phyloP scores from a whole-genome alignment of 2,797 vertebrate genomes.

The Phalanger gymnotis region DNA sequence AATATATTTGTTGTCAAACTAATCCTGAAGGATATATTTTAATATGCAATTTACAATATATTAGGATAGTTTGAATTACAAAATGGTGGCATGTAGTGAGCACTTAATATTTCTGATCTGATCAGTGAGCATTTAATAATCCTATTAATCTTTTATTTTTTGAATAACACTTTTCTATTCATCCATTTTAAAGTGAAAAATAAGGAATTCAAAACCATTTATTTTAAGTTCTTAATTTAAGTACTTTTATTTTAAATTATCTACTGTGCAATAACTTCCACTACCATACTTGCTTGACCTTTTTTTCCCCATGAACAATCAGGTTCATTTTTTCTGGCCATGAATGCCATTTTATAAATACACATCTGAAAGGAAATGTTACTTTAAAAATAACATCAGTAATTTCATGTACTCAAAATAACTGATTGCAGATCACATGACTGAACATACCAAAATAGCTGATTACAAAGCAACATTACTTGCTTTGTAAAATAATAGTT shows the following conservation, averaged over 20 bases:
- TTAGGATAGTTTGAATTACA: background rate
- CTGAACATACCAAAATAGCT: constrained; percentile 33
- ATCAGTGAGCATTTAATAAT: background rate
- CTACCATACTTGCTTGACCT: background rate
- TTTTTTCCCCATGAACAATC: constrained; percentile 8
- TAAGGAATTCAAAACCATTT: background rate
- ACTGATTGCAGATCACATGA: background rate
- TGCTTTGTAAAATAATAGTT: constrained; percentile 35
- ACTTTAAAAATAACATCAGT: constrained; percentile 22
- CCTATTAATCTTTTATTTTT: background rate
- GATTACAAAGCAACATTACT: background rate
- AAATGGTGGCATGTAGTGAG: background rate
- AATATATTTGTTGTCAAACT: background rate
- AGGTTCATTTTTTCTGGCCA: background rate
- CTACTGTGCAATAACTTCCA: background rate
- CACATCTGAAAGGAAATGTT: constrained; percentile 26
- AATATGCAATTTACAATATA: background rate
- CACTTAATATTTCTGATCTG: background rate
- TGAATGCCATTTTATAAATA: constrained; percentile 55
- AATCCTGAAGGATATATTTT: background rate
- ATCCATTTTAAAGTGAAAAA: background rate
- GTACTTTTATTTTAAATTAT: background rate
- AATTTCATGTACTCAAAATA: constrained; percentile 22
- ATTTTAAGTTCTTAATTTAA: constrained; percentile 30
- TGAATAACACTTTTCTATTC: background rate